Evolutionary conservation across 2,797 vertebrate species (phyloP).

Genomic region (Sebastes taczanowskii): DNA sequence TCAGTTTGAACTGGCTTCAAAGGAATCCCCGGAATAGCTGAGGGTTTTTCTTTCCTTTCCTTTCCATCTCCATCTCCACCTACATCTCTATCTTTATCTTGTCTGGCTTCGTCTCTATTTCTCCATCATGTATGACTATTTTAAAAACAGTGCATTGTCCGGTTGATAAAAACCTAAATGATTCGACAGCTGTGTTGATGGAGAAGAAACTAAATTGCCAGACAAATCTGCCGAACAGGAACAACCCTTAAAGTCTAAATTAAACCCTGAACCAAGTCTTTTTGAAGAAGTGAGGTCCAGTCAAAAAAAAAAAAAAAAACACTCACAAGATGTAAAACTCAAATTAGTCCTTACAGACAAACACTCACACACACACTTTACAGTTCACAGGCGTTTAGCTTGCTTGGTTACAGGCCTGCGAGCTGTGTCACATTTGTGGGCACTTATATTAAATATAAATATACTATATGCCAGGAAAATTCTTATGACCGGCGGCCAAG

Average conservation of each 20-base stretch:
- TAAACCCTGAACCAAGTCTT: background rate
- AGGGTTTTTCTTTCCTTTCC: background rate
- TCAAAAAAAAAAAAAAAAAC: background rate
- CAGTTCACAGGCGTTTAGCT: background rate
- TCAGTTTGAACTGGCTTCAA: constrained; percentile 4
- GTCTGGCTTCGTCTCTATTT: background rate
- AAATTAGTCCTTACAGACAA: background rate
- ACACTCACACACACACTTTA: background rate
- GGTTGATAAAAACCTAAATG: background rate
- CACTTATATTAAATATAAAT: background rate
- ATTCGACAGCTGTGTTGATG: background rate
- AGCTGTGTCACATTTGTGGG: background rate
- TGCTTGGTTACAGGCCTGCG: background rate
- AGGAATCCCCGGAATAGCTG: background rate
- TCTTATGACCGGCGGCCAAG: too few relatives aligned
- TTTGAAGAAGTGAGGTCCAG: background rate
- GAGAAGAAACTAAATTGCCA: background rate
- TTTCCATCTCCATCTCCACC: background rate
- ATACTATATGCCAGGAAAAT: too few relatives aligned
- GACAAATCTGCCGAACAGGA: background rate
- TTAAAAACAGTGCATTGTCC: background rate
- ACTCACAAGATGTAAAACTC: background rate
- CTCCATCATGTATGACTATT: background rate
- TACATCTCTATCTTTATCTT: background rate
- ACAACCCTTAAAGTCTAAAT: background rate